Base-by-base conservation (phyloP, 2,113 vertebrate species). In the Hyla sarda region DNA sequence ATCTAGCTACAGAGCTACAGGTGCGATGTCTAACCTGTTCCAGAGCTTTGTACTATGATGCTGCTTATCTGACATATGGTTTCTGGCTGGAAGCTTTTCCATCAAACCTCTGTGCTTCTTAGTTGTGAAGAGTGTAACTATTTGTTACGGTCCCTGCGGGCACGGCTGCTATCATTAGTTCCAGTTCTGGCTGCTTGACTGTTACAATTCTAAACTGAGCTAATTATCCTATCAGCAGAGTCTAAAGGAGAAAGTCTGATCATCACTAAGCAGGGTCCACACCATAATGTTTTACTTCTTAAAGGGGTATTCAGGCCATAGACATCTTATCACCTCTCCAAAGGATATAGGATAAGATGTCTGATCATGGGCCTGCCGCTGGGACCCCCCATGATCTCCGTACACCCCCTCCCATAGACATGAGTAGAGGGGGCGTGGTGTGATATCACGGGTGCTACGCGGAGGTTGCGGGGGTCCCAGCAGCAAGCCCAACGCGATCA, bases 211-310 rank as follows among this genome's bases (percentile, higher is more conserved):
- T 74, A 75, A 58, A 84, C 23, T 50, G 41, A 77, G 56, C 56
- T 84, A 84, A 84, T 84, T 84, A 84, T 84, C 41, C 50, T 84
- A 56, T 65, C 73, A 65, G 45, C 50, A 30, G 58, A 67, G 5
- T 52, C 58, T 75, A 52, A 48, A 30, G 34, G 23, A 84, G 65
- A 83, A n/a, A 73, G 30, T 25, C 60, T 62, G 56, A 23, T 56
- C 32, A 37, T 74, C 52, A 83, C 56, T 60, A 37, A 73, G 41
- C 41, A 41, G 41, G 3, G 41, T 41, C 3, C 41, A 41, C 3
- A 41, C 41, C 3, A 8, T 41, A 41, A n/a, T n/a, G n/a, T n/a
- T n/a, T n/a, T n/a, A n/a, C n/a, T n/a, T n/a, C n/a, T n/a, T n/a
- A n/a, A n/a, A n/a, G n/a, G n/a, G n/a, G n/a, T n/a, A n/a, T n/a